These are phyloP conservation scores for Pachypanchax playfairii DNA, from an alignment of 2,113 vertebrate species.

Conservation along the genomic window DNA sequence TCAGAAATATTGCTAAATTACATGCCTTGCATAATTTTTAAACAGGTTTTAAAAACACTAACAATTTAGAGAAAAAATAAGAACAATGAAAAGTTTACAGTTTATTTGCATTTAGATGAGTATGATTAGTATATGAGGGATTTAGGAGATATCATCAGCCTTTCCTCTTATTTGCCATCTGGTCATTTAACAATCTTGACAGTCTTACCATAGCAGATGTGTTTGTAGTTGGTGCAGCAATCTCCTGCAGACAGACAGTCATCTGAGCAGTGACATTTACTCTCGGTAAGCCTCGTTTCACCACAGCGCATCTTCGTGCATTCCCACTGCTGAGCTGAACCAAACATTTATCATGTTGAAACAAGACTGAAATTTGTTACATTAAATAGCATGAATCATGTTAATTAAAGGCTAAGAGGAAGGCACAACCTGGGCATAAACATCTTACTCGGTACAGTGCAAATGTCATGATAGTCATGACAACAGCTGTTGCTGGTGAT, in stretches of 20 bases:
- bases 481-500: constrained; percentile 62
- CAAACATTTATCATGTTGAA: background rate
- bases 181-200: too few species aligned
- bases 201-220: constrained; percentile 71
- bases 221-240: constrained; percentile 79
- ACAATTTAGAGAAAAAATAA: too few species aligned
- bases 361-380: background rate
- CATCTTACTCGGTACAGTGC: constrained; percentile 59
- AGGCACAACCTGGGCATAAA: background rate
- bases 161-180: too few species aligned
- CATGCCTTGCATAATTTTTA: too few species aligned
- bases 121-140: too few species aligned
- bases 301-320: constrained; percentile 74
- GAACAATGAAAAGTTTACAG: too few species aligned
- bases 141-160: too few species aligned
- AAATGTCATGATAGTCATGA: constrained; percentile 68
- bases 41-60: too few species aligned
- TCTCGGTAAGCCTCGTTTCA: constrained; percentile 63
- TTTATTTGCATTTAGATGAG: too few species aligned
- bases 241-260: constrained; percentile 72
- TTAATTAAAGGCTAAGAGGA: too few species aligned
- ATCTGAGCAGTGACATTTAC: constrained; percentile 74
- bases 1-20: too few species aligned
- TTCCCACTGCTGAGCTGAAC: constrained; percentile 72
- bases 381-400: too few species aligned